These are phyloP conservation scores for Aphaenogaster rudis DNA, from an alignment of 1,140 invertebrate genomes.

Conservation along the genomic window DNA sequence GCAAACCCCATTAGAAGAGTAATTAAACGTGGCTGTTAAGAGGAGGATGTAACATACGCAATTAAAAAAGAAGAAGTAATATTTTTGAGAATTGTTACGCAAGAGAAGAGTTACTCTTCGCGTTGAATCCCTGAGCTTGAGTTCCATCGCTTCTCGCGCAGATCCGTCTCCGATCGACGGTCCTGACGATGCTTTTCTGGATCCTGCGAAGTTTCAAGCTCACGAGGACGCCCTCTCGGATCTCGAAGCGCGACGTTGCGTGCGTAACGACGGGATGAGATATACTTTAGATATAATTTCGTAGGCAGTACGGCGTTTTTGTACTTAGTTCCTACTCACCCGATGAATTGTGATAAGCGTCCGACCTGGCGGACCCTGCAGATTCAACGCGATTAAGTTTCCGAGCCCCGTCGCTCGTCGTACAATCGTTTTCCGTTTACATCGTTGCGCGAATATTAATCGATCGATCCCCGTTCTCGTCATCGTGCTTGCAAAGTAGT, in stretches of 20 bases:
- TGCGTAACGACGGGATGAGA: slow-evolving; percentile 3
- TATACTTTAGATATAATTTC: slow-evolving; percentile 57
- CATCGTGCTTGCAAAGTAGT: not conserved
- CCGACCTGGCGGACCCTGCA: slow-evolving; percentile 28
- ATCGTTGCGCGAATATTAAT: not conserved
- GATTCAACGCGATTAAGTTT: slow-evolving; percentile 32
- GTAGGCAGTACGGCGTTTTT: slow-evolving; percentile 28
- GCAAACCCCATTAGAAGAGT: not conserved
- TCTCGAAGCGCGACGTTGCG: slow-evolving; percentile 39
- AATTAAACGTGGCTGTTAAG: not conserved
- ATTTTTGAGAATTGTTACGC: not conserved
- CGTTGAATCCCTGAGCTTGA: not conserved
- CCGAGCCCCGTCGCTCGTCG: not conserved
- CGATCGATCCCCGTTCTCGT: not conserved
- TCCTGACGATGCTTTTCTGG: not conserved
- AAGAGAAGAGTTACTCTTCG: not conserved
- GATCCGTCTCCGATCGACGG: not conserved
- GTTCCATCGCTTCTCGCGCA: not conserved
- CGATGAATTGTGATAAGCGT: slow-evolving; percentile 51
- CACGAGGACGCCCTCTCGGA: not conserved
- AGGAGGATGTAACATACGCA: not conserved
- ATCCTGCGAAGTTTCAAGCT: not conserved
- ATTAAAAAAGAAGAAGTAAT: not conserved
- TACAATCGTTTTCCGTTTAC: not conserved
- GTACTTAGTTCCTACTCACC: slow-evolving; percentile 53